phyloP scores from a whole-genome alignment of 2,113 vertebrate species.

The Notothenia coriiceps region DNA sequence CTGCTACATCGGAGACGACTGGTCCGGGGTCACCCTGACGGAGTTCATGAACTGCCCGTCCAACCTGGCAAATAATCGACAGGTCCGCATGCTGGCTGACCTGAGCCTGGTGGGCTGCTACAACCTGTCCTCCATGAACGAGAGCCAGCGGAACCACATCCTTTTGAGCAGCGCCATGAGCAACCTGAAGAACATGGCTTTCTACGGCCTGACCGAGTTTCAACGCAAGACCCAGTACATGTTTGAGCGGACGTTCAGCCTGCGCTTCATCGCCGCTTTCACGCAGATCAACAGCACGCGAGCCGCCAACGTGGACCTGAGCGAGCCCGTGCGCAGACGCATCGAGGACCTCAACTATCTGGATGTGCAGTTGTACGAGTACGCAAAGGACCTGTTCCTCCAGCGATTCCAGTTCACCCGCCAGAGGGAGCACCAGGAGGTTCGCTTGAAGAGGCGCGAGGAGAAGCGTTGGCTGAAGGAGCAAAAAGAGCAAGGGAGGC shows the following conservation, averaged over 20 bases:
- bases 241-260: conserved; percentile 98
- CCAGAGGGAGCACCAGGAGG: conserved; percentile 91
- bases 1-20: conserved; percentile 95
- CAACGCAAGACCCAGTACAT: conserved; percentile 98
- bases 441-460: conserved; percentile 89
- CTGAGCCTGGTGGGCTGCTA: conserved; percentile 98
- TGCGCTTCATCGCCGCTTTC: conserved; percentile 96
- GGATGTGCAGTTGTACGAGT: conserved; percentile 95
- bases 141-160: conserved; percentile 91
- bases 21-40: conserved; percentile 93
- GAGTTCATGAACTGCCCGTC: conserved; percentile 96
- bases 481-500: conserved; percentile 80
- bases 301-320: conserved; percentile 95
- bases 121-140: conserved; percentile 97
- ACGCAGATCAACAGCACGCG: conserved; percentile 97
- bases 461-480: conserved; percentile 89
- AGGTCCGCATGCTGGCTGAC: conserved; percentile 98
- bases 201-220: conserved; percentile 97
- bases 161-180: conserved; percentile 94
- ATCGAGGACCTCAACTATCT: conserved; percentile 95
- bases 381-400: conserved; percentile 94
- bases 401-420: conserved; percentile 95
- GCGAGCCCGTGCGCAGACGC: conserved; percentile 85
- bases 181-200: conserved; percentile 99
- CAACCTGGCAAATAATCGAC: conserved; percentile 96